phyloP scores from a whole-genome alignment of 2,113 vertebrate species.

The Pavo muticus region DNA sequence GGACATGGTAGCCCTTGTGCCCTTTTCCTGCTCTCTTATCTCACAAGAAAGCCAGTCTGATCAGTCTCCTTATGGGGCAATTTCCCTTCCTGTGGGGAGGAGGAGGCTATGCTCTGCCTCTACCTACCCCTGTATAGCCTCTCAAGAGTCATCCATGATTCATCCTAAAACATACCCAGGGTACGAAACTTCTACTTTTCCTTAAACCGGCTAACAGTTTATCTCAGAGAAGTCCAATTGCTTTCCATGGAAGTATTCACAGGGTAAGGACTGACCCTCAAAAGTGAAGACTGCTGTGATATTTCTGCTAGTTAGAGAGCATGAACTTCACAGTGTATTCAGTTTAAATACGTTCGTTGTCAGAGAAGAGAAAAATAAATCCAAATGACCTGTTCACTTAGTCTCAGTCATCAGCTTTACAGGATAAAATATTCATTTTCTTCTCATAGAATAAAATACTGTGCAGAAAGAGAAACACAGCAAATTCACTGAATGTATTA shows the following conservation, averaged over 20 bases:
- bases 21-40: background rate
- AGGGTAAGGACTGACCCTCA: background rate
- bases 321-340: background rate
- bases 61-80: background rate
- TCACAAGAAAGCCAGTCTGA: background rate
- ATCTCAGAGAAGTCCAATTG: background rate
- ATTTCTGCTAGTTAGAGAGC: background rate
- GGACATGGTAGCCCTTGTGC: background rate
- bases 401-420: background rate
- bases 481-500: background rate
- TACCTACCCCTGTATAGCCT: background rate
- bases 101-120: background rate
- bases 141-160: background rate
- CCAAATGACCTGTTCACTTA: background rate
- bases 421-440: background rate
- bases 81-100: background rate
- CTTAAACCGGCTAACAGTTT: background rate
- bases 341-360: background rate
- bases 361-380: conserved; percentile 9
- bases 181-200: background rate
- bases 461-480: background rate
- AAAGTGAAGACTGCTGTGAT: background rate
- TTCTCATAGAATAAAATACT: background rate
- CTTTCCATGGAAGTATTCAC: background rate
- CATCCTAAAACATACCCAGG: background rate